Base-by-base conservation (phyloP, 2,888 invertebrate genomes). In the Polietes domitor region DNA sequence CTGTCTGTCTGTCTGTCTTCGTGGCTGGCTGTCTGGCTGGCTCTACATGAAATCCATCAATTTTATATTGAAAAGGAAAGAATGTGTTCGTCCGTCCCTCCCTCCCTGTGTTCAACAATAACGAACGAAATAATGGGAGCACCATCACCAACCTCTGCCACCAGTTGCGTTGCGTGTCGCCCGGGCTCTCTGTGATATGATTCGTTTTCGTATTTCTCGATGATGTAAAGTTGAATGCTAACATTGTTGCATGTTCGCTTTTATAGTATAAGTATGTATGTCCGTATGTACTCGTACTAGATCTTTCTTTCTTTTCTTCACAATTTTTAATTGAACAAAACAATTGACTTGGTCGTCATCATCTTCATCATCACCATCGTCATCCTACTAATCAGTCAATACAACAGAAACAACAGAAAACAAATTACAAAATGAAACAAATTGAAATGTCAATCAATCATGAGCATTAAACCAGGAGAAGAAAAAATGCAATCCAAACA, bases 401-500 rank as follows among this genome's bases (percentile, higher is more conserved):
- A 47, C 3, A n/a, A 7, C 6, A 41, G 12, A 12, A 15, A 47
- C 47, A 47, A n/a, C n/a, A n/a, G n/a, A n/a, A n/a, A n/a, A n/a
- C n/a, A n/a, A n/a, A n/a, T n/a, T n/a, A n/a, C n/a, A 47, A n/a
- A 47, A 47, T n/a, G 47, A 15, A 47, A 58, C 58, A 58, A 58
- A 58, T 58, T 58, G 58, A 26, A 58, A 58, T 58, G 58, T 58
- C 58, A 15, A 58, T 24, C 58, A 26, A 24, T 58, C 26, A 58
- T 55, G 41, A 47, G 47, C 47, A 15, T 12, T 47, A 47, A n/a
- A n/a, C 47, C n/a, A n/a, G n/a, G n/a, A n/a, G n/a, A n/a, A 7
- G 47, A n/a, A 47, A 47, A 47, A 47, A 47, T 12, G n/a, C 15
- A n/a, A 7, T 47, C 4, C 47, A 47, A n/a, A 47, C 4, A 55